Evolutionary conservation across 2,797 vertebrate species (phyloP), one percentile per base, ranked within the genome.

Genomic region (Spinibarbus caldwelli): DNA sequence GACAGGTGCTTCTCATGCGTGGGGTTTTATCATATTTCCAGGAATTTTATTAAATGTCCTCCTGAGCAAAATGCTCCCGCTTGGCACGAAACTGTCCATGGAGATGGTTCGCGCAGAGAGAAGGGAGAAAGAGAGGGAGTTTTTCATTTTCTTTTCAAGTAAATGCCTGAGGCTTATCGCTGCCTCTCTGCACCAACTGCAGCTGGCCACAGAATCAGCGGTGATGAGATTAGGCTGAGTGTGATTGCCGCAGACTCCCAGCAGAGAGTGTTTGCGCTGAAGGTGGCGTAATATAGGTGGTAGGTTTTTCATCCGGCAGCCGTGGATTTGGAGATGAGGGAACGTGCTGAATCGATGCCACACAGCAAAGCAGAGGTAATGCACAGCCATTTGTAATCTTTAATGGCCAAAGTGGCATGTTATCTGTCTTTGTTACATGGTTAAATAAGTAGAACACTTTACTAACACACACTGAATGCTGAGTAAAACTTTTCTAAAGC

Each of bases 61-160:
- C 49, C 66, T 79, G 49, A 85, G 83, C 66, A 82, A 82, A 78
- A 68, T 43, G 67, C 76, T 41, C 75, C 72, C 43, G 14, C 29
- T 76, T 75, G 14, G 67, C 76, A 78, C 8, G 0, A 78, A 85
- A 62, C 52, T 85, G 76, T 86, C 80, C 82, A 83, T 59, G 54
- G 75, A 85, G 78, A 47, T 83, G 23, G 54, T 73, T 75, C 43
- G n/a, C 14, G 6, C 38, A 47, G 41, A 81, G 54, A 84, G 64
- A 83, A 79, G 29, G 52, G 21, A 87, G 67, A 64, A 70, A 88
- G 62, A 59, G 47, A 66, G 82, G 43, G 26, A 83, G 77, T 62
- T 84, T 86, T 86, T 85, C 67, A 83, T 89, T 85, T 78, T 75
- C 82, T 87, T 84, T 76, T 84, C 47, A 87, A 88, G 66, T 72